Evolutionary conservation across 92 coral and sea anemone genomes (phyloP).

Genomic region (Parazoanthus atlanticus): DNA sequence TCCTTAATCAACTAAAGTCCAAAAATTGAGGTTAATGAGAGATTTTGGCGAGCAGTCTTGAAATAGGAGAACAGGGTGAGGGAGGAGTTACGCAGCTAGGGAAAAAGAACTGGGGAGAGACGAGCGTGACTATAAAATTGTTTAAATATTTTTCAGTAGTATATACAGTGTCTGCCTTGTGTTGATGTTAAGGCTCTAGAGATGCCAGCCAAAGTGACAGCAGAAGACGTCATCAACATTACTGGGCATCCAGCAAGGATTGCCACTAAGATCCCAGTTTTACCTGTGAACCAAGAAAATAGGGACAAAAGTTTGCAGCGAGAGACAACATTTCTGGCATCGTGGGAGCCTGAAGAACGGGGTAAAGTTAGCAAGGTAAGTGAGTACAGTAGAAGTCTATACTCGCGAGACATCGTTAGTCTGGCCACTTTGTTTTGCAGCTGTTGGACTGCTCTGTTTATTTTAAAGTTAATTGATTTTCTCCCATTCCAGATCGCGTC

Average conservation of each 20-base stretch:
- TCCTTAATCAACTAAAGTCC: no score
- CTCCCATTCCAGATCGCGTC: conserved; percentile 21
- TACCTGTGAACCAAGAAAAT: not conserved
- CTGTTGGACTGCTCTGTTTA: no score
- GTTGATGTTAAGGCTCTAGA: conserved; percentile 28
- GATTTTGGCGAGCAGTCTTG: no score
- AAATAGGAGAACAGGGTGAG: no score
- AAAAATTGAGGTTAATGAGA: no score
- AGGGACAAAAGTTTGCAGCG: not conserved
- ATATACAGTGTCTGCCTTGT: not conserved
- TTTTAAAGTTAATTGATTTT: not conserved
- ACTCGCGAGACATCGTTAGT: no score
- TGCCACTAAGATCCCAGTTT: not conserved
- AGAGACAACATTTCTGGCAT: conserved; percentile 28
- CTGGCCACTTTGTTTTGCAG: no score
- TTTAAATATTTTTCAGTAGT: no score
- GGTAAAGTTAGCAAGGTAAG: conserved; percentile 1
- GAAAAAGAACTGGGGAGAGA: not conserved
- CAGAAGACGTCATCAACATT: conserved; percentile 25
- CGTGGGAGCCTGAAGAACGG: conserved; percentile 10
- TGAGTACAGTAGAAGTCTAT: not conserved
- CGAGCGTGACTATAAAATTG: no score
- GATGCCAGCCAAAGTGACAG: conserved; percentile 7
- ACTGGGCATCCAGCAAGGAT: conserved; percentile 31
- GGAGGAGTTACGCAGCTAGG: not conserved